Conservation (phyloP, 2,888 invertebrate genomes). For the Apamea sordens region DNA sequence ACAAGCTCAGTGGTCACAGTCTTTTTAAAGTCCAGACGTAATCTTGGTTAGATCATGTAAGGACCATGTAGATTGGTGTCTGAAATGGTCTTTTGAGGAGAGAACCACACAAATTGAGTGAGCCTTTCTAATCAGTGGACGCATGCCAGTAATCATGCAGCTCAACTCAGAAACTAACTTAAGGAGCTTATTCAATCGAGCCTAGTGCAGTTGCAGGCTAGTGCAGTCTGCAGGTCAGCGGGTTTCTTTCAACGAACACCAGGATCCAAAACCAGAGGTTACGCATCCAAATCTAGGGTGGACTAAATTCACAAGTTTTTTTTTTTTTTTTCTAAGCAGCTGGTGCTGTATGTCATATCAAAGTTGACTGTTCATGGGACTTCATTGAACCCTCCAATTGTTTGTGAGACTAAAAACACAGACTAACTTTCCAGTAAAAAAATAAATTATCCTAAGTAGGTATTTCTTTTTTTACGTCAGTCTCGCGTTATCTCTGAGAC, state of each 20-base stretch:
- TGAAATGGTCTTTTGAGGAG: no score
- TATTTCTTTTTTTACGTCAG: not conserved
- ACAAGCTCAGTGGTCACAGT: no score
- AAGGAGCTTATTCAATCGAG: not conserved
- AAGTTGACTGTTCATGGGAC: not conserved
- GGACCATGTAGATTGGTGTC: no score
- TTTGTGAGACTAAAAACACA: not conserved
- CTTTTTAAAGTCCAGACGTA: no score
- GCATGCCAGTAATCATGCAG: no score
- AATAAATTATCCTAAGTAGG: not conserved
- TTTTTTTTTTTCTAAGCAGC: not conserved
- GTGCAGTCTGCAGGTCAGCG: not conserved
- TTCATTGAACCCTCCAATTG: not conserved
- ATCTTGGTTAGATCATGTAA: no score
- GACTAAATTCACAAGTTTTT: not conserved
- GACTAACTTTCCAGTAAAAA: not conserved
- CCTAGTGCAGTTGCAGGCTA: not conserved
- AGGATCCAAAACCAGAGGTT: not conserved
- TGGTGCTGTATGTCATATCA: not conserved
- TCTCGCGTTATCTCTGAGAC: conserved; percentile 26
- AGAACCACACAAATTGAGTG: no score
- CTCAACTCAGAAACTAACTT: no score
- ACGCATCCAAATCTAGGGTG: not conserved
- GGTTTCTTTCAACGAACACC: not conserved
- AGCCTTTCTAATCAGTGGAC: no score